Conservation (phyloP, 2,888 invertebrate genomes). For the Rotaria socialis region DNA sequence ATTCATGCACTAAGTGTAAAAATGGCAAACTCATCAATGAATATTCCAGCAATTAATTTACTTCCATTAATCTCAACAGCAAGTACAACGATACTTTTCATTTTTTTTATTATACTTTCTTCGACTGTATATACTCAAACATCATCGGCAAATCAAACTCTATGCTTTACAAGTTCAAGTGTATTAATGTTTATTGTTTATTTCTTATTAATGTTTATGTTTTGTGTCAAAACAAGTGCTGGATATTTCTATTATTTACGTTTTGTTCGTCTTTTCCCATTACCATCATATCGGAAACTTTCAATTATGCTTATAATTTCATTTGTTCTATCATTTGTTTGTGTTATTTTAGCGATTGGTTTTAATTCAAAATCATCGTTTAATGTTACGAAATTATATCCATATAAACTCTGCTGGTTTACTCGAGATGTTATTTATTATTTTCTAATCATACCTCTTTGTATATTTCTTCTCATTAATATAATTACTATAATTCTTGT, state of each 20-base stretch:
- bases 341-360: background rate
- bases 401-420: conserved; percentile 12
- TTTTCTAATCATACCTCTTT: background rate
- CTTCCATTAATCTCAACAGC: conserved; percentile 20
- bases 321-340: background rate
- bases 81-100: conserved; percentile 14
- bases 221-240: background rate
- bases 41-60: background rate
- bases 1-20: background rate
- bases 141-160: background rate
- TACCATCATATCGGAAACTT: background rate
- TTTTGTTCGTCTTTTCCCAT: conserved; percentile 30
- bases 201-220: background rate
- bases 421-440: background rate
- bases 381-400: background rate
- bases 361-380: background rate
- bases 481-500: background rate
- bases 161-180: background rate
- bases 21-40: background rate
- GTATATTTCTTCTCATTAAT: background rate
- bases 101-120: background rate
- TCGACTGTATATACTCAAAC: background rate
- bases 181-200: conserved; percentile 2
- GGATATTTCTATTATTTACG: background rate
- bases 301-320: background rate